Evolutionary conservation across 2,797 vertebrate species (phyloP).

Genomic region (Knipowitschia caucasica): DNA sequence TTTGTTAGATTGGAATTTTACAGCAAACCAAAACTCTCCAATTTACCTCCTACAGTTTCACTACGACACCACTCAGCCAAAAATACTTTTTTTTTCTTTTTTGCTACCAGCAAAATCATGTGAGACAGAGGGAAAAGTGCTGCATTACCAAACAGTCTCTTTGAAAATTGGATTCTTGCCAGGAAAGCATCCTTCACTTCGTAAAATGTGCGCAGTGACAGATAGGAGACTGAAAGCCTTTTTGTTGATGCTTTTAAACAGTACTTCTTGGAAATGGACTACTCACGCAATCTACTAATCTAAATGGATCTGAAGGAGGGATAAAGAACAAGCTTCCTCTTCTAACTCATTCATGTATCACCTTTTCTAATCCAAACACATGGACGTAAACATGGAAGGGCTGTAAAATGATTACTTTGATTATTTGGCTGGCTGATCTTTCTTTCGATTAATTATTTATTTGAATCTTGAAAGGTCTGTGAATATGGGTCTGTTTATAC

Average conservation of each 20-base stretch:
- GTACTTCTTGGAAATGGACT: slow-evolving; percentile 52
- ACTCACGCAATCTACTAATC: slow-evolving; percentile 55
- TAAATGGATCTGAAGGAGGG: slow-evolving; percentile 46
- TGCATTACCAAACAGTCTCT: slow-evolving; percentile 32
- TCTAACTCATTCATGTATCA: not conserved
- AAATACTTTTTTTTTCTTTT: not conserved
- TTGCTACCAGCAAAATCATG: slow-evolving; percentile 10
- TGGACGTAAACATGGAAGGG: not conserved
- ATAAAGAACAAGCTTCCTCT: slow-evolving; percentile 30
- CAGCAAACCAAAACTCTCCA: too few relatives aligned
- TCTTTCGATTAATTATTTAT: too few relatives aligned
- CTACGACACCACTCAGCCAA: not conserved
- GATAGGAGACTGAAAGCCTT: slow-evolving; percentile 42
- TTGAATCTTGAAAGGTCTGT: too few relatives aligned
- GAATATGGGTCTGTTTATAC: too few relatives aligned
- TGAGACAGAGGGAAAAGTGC: slow-evolving; percentile 21
- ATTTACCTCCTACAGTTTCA: too few relatives aligned
- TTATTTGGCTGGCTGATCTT: too few relatives aligned
- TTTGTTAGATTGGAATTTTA: too few relatives aligned
- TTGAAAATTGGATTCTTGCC: slow-evolving; percentile 44
- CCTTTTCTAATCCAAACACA: not conserved
- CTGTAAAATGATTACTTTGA: too few relatives aligned
- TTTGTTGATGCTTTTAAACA: slow-evolving; percentile 49
- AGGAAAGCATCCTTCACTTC: slow-evolving; percentile 34
- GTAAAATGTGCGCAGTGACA: slow-evolving; percentile 47